Conservation (phyloP, 2,797 vertebrate genomes). For the Poeciliopsis infans region DNA sequence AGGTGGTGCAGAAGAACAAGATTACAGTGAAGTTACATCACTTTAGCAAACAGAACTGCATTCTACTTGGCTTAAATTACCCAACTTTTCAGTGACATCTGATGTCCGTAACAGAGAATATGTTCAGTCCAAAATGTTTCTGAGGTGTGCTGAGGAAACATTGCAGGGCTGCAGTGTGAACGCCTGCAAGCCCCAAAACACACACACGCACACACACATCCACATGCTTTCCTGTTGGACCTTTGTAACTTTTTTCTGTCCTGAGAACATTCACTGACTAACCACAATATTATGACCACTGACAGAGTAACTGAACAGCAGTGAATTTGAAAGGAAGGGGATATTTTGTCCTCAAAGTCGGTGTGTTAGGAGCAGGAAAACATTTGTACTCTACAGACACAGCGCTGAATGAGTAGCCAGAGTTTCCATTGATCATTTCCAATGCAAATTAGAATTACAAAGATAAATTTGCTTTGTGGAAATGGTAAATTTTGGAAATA, state of each 20-base stretch:
- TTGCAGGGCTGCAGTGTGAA: neutral
- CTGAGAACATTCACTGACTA: too few species aligned
- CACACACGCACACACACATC: too few species aligned
- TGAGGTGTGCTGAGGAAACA: neutral
- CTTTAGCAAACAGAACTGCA: neutral
- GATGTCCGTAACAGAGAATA: neutral
- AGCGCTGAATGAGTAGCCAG: neutral
- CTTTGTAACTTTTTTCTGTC: too few species aligned
- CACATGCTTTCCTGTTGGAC: too few species aligned
- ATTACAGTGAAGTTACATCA: slow-evolving; percentile 6
- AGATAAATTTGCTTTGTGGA: too few species aligned
- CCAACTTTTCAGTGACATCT: slow-evolving; percentile 1
- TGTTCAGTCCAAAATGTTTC: neutral
- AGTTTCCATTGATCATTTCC: too few species aligned
- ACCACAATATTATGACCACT: too few species aligned
- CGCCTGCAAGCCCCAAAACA: too few species aligned
- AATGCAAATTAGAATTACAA: too few species aligned
- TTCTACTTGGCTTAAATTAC: neutral
- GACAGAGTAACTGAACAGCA: too few species aligned
- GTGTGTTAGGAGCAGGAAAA: neutral
- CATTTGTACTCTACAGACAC: neutral
- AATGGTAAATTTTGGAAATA: too few species aligned
- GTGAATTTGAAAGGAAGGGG: neutral
- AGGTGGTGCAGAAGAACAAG: neutral
- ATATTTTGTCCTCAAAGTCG: neutral